Conservation (phyloP, 2,113 vertebrate genomes). For the Sturnus vulgaris region DNA sequence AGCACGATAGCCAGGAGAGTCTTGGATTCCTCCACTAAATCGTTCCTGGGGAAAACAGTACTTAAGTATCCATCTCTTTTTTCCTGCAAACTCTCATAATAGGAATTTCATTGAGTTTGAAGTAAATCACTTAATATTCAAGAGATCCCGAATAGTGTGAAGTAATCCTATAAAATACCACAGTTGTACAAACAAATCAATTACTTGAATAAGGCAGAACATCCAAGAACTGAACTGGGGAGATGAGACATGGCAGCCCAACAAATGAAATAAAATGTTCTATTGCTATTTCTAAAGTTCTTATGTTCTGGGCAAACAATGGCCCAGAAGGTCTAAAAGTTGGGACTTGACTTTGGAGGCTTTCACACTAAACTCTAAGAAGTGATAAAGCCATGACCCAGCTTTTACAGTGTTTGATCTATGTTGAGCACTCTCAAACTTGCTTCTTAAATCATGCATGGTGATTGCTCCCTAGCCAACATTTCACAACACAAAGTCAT, state of each 20-base stretch:
- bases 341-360: background rate
- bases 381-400: background rate
- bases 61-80: background rate
- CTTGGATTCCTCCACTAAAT: background rate
- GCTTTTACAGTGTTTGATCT: background rate
- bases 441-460: background rate
- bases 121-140: constrained; percentile 3
- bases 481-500: background rate
- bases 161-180: constrained; percentile 3
- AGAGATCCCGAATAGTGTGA: background rate
- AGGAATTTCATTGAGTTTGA: background rate
- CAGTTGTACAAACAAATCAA: background rate
- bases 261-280: background rate
- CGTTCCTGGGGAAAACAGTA: background rate
- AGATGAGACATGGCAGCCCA: background rate
- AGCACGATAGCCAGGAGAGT: background rate
- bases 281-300: background rate
- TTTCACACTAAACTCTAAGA: background rate
- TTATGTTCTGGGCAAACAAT: background rate
- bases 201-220: background rate
- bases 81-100: background rate
- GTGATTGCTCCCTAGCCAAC: background rate
- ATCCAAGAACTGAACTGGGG: background rate
- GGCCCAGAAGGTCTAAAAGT: background rate
- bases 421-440: background rate